Base-by-base conservation (phyloP, 2,797 vertebrate genomes). In the Molossus molossus region DNA sequence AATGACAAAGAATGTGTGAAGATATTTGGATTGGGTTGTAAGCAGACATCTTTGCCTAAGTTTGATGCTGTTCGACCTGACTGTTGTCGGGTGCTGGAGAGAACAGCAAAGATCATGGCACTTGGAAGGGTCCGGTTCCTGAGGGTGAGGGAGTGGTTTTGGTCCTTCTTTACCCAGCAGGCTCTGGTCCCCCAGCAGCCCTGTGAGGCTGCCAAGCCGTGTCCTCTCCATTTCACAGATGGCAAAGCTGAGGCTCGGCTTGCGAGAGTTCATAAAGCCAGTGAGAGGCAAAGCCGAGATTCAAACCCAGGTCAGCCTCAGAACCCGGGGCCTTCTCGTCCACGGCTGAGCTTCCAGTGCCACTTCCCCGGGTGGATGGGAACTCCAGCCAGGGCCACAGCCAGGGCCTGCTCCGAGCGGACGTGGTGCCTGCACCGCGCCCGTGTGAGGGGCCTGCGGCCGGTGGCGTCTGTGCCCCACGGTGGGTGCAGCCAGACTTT, bases 351-450 rank as follows among this genome's bases (percentile, higher is more conserved):
- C 67, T 21, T 20, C 57, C 23, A 9, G 1, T 1, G 6, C 23
- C 2, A 15, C 17, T 25, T 60, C 37, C 15, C 4, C 0, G 0
- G 7, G 57, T 9, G 1, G 9, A 0, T 37, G 18, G n/a, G 50
- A 21, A 50, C 2, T 0, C 9, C 5, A 57, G 62, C 69, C 60
- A 6, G n/a, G 7, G 0, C 53, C 6, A 1, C 3, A 10, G 45
- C 70, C 23, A 20, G 85, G 17, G 64, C 3, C 6, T 1, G 5
- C 65, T 62, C 62, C 9, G 6, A n/a, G 29, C 27, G 9, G 37
- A 3, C 15, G 23, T 0, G 0, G 23, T n/a, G 45, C 37, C 75
- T 5, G 3, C 9, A 1, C 3, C 10, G 48, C 0, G 0, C 21
- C 58, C 1, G 29, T 1, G 0, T 0, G 10, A 17, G 29, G 72